phyloP scores from a whole-genome alignment of 1,140 invertebrate species.

The Zaprionus capensis region DNA sequence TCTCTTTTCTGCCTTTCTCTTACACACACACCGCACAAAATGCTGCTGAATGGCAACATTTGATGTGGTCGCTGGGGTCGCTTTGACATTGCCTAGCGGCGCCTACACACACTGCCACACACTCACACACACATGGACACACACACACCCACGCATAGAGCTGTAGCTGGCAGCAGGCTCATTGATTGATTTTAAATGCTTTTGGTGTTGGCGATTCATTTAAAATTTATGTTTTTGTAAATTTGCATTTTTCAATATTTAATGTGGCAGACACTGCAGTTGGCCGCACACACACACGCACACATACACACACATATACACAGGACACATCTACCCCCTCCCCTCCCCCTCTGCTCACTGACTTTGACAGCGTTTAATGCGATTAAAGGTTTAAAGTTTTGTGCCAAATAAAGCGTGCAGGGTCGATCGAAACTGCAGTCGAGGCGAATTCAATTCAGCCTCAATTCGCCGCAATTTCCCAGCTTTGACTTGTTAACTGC shows the following conservation, averaged over 20 bases:
- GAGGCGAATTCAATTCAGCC: background rate
- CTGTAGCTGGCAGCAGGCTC: slow-evolving; percentile 15
- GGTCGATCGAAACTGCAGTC: background rate
- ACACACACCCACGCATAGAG: background rate
- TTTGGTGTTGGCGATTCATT: slow-evolving; percentile 74
- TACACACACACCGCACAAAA: background rate
- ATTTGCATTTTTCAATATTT: slow-evolving; percentile 79
- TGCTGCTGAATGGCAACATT: slow-evolving; percentile 29
- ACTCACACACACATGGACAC: background rate
- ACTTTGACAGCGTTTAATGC: slow-evolving; percentile 76
- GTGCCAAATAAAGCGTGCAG: slow-evolving; percentile 72
- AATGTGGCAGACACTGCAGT: slow-evolving; percentile 56
- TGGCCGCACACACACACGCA: slow-evolving; percentile 9
- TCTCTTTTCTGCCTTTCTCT: background rate
- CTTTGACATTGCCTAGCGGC: slow-evolving; percentile 39
- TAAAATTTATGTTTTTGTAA: slow-evolving; percentile 76
- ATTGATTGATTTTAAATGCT: slow-evolving; percentile 79
- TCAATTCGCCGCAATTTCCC: slow-evolving; percentile 14
- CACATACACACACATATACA: slow-evolving; percentile 1
- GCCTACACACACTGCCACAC: background rate
- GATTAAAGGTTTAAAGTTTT: slow-evolving; percentile 82
- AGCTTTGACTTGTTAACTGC: slow-evolving; percentile 46
- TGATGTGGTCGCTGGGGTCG: slow-evolving; percentile 29
- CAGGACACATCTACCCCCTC: background rate
- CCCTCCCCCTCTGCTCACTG: slow-evolving; percentile 23